Evolutionary conservation across 2,113 vertebrate species (phyloP).

Genomic region (Myiozetetes cayanensis): DNA sequence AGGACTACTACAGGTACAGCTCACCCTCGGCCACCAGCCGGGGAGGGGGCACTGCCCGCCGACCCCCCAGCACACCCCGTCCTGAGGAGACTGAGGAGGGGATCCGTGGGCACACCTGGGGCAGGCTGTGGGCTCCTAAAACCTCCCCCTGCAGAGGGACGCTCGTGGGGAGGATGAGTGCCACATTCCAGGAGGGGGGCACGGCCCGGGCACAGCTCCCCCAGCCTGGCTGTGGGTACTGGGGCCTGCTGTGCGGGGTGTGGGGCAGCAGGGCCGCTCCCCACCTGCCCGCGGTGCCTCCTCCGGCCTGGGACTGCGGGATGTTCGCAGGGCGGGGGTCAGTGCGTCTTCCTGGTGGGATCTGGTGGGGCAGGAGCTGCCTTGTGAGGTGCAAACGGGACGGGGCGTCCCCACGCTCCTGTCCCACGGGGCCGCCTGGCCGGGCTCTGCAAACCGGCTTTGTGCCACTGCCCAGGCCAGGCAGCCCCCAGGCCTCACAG

Average conservation of each 20-base stretch:
- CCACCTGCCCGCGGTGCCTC: neutral
- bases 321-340: neutral
- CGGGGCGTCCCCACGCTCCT: neutral
- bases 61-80: neutral
- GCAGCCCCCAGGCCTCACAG: neutral
- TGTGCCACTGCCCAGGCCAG: neutral
- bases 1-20: constrained; percentile 96
- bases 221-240: neutral
- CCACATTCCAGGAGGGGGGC: neutral
- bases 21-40: neutral
- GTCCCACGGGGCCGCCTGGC: neutral
- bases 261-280: neutral
- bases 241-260: neutral
- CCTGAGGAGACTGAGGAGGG: neutral
- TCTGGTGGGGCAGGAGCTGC: neutral
- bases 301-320: neutral
- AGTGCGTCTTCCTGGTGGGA: neutral
- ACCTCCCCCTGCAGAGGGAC: neutral
- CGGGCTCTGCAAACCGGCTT: neutral
- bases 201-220: neutral
- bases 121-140: neutral
- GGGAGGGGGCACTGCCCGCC: neutral
- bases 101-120: neutral
- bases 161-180: neutral
- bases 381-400: neutral